Percentiles rank a stretch among this genome's conserved stretches.
phyloP scores from a whole-genome alignment of 2,113 vertebrate species.

The Seriola dumerili region DNA sequence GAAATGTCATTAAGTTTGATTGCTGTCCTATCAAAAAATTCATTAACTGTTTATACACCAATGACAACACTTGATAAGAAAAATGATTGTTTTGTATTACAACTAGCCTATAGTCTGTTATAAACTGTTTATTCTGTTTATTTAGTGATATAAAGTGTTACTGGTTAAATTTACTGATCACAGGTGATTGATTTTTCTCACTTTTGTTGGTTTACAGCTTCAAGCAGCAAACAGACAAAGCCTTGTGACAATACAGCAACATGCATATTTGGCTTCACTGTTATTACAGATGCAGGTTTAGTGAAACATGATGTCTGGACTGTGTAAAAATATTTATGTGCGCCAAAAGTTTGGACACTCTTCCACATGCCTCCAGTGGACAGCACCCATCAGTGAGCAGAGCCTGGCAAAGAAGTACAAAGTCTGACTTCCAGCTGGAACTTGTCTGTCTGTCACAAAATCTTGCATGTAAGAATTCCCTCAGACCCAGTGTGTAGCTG shows the following conservation, averaged over 20 bases:
- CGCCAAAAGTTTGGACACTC: slow-evolving; percentile 45
- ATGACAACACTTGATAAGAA: too few species aligned
- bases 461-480: not conserved
- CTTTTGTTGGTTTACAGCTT: not conserved
- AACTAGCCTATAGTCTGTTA: too few species aligned
- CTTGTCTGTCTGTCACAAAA: slow-evolving; percentile 40
- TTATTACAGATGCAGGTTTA: slow-evolving; percentile 62
- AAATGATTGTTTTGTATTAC: too few species aligned
- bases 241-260: slow-evolving; percentile 22
- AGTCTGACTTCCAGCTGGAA: slow-evolving; percentile 26
- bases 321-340: slow-evolving; percentile 51
- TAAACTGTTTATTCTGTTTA: too few species aligned
- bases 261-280: slow-evolving; percentile 26
- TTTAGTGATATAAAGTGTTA: not conserved
- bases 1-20: too few species aligned
- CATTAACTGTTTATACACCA: too few species aligned
- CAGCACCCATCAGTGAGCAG: slow-evolving; percentile 24
- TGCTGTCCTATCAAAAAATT: too few species aligned
- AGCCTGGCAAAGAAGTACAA: slow-evolving; percentile 2
- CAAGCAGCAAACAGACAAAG: not conserved
- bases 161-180: not conserved
- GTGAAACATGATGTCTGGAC: slow-evolving; percentile 53
- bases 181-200: not conserved
- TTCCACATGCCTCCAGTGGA: slow-evolving; percentile 38
- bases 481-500: not conserved